Evolutionary conservation across 2,888 invertebrate species (phyloP), one percentile per base, ranked within the genome.

Genomic region (Arrhopalites spinosus): DNA sequence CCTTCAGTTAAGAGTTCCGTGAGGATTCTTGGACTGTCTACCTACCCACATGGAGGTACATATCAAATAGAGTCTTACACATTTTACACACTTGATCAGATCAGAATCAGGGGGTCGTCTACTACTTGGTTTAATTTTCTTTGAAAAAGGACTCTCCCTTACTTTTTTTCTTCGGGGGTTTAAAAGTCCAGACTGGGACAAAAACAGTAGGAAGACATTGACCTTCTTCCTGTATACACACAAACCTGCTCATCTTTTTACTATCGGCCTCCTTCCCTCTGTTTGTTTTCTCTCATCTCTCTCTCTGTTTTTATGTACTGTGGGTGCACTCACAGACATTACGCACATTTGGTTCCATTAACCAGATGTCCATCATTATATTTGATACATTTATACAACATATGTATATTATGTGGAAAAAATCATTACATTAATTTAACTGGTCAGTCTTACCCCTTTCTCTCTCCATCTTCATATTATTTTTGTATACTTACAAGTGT

Each of bases 221-320:
- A 79, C 79, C 79, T 79, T 79, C 77, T 76, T 77, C 72, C 66
- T 59, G 59, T 59, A 59, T 77, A 78, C 77, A 76, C 74, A 76
- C 73, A 79, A 76, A 79, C 79, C 79, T 79, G 79, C 78, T 78
- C 74, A 64, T 68, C 29, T 61, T 72, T 72, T 30, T 23, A 43
- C 66, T 45, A 61, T 45, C 72, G 50, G 29, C 50, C 72, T 72
- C 63, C 72, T 61, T 59, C 27, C 25, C 59, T 59, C 59, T 59
- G 23, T 25, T 59, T 64, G 61, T 29, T 30, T 66, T 45, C 43
- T 66, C 43, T 13, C n/a, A 43, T 63, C 66, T 8, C 45, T 45
- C 30, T 29, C 30, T n/a, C 20, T 66, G 36, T 36, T 3, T 36
- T 3, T 36, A 36, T 36, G n/a, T 36, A 3, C 36, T 36, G 36